Conservation (phyloP, 2,797 vertebrate genomes). For the Lacerta bilineata region DNA sequence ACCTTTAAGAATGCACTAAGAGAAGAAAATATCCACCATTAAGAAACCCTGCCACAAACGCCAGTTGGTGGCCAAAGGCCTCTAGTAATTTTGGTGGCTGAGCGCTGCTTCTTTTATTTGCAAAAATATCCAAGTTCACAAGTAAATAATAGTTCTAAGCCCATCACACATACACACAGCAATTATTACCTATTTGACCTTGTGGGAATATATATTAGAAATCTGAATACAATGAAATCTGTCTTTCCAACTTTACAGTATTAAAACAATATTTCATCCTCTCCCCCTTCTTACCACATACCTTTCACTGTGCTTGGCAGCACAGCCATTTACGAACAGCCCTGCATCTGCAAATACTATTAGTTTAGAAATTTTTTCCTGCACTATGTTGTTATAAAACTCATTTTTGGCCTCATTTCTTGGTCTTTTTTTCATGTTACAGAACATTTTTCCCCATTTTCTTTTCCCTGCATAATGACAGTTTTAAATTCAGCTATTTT, state of each 20-base stretch:
- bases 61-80: too few relatives aligned
- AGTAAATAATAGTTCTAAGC: neutral
- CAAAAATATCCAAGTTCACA: neutral
- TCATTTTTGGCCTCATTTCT: conserved; percentile 31
- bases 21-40: too few relatives aligned
- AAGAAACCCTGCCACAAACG: too few relatives aligned
- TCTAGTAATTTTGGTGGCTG: neutral
- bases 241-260: conserved; percentile 18
- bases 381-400: conserved; percentile 34
- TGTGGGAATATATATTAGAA: conserved; percentile 11
- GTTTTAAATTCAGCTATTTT: conserved; percentile 33
- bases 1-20: too few relatives aligned
- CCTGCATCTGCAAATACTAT: conserved; percentile 43
- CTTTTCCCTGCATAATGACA: conserved; percentile 30
- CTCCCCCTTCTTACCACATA: conserved; percentile 21
- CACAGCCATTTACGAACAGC: conserved; percentile 20
- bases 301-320: conserved; percentile 34
- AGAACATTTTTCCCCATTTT: conserved; percentile 15
- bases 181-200: neutral
- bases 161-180: neutral
- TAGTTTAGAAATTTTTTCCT: conserved; percentile 21
- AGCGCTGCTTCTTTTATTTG: neutral
- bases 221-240: conserved; percentile 29
- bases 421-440: conserved; percentile 24
- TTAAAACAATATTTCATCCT: conserved; percentile 41